phyloP scores from a whole-genome alignment of 2,797 vertebrate genomes.

The Coregonus ussuriensis region DNA sequence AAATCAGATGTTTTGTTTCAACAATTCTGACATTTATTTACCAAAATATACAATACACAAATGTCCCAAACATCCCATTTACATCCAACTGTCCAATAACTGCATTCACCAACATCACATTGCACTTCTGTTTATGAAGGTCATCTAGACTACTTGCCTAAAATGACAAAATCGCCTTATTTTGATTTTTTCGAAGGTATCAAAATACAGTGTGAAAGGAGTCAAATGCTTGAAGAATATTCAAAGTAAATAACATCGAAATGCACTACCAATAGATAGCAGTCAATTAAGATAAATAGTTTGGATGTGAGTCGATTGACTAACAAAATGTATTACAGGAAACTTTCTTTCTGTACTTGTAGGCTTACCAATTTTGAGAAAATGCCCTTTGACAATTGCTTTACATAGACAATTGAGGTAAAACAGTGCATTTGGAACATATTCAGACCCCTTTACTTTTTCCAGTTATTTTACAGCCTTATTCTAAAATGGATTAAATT shows the following conservation, averaged over 20 bases:
- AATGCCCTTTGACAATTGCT: neutral
- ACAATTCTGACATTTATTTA: conserved; percentile 8
- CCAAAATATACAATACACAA: conserved; percentile 5
- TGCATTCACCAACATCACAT: neutral
- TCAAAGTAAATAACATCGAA: no score
- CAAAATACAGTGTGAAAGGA: no score
- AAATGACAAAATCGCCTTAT: no score
- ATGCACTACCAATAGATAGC: no score
- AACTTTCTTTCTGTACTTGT: neutral
- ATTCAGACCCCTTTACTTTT: no score
- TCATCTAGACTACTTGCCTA: no score
- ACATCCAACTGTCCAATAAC: neutral
- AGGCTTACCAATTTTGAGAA: neutral
- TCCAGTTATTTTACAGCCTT: no score
- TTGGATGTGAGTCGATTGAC: neutral
- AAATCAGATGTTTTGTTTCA: neutral
- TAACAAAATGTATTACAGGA: neutral
- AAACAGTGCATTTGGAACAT: neutral
- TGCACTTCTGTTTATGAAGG: no score
- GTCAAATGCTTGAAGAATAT: conserved; percentile 1
- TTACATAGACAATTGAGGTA: neutral
- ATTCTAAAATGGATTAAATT: no score
- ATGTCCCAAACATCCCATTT: neutral
- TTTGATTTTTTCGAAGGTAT: no score
- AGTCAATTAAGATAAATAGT: neutral